Conservation (phyloP, 2,797 vertebrate species). For the Sebastes vulpes region DNA sequence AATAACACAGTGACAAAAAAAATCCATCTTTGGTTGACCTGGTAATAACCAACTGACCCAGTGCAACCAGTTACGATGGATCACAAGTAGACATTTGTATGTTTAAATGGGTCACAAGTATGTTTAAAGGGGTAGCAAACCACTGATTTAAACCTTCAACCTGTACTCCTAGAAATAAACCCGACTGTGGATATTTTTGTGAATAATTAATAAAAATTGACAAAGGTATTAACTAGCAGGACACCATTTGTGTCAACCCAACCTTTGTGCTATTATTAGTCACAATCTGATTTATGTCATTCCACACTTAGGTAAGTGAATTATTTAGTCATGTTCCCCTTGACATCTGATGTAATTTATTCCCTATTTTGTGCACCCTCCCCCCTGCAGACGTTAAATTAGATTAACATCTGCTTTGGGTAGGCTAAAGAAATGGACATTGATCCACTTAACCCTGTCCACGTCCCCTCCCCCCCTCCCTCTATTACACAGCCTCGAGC, state of each 20-base stretch:
- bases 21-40: not conserved
- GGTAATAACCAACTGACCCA: too few species aligned
- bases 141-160: not conserved
- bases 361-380: slow-evolving; percentile 54
- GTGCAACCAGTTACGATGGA: not conserved
- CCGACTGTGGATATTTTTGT: rapidly evolving
- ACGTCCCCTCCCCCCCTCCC: not conserved
- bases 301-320: slow-evolving; percentile 74
- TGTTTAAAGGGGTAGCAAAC: not conserved
- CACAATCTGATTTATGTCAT: slow-evolving; percentile 74
- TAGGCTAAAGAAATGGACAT: slow-evolving; percentile 66
- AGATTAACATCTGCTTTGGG: slow-evolving; percentile 75
- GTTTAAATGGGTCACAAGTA: not conserved
- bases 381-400: slow-evolving; percentile 64
- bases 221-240: slow-evolving; percentile 35
- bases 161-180: not conserved
- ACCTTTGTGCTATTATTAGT: slow-evolving; percentile 63
- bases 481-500: not conserved
- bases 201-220: not conserved
- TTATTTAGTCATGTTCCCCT: slow-evolving; percentile 70
- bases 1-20: not conserved
- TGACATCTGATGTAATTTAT: slow-evolving; percentile 77
- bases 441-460: slow-evolving; percentile 67
- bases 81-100: not conserved
- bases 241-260: slow-evolving; percentile 40